Percentiles rank a stretch among this genome's conserved stretches.
phyloP scores from a whole-genome alignment of 2,113 vertebrate species.

The Urocynchramus pylzowi region DNA sequence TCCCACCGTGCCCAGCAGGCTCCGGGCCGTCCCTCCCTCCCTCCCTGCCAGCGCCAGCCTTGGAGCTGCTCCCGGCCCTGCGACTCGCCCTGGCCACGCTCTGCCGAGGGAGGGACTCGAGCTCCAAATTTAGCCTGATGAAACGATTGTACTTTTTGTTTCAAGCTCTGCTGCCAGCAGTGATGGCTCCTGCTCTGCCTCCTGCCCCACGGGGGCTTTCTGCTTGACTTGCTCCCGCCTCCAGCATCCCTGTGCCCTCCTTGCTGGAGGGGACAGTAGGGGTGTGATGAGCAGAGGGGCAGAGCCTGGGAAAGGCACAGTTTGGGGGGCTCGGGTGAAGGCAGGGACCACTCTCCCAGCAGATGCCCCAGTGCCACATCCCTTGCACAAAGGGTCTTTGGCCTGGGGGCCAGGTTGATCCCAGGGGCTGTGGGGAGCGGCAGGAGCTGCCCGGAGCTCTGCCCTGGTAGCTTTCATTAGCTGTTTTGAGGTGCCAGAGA shows the following conservation, averaged over 20 bases:
- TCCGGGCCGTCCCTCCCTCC: background rate
- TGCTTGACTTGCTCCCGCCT: background rate
- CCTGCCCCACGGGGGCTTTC: background rate
- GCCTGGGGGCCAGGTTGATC: background rate
- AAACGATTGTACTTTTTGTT: background rate
- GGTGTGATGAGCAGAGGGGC: background rate
- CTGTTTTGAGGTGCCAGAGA: background rate
- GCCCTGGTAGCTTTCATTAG: background rate
- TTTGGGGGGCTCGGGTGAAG: fast-evolving
- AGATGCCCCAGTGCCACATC: background rate
- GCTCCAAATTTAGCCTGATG: constrained; percentile 57
- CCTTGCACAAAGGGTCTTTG: background rate
- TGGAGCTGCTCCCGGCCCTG: background rate
- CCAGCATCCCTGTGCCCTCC: background rate
- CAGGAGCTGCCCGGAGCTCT: background rate
- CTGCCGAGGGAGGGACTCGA: background rate
- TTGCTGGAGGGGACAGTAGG: fast-evolving
- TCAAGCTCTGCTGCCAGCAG: background rate
- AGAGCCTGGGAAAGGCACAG: background rate
- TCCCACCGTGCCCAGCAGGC: background rate
- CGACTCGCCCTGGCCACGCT: background rate
- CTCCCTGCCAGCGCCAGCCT: background rate
- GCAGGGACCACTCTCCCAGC: background rate
- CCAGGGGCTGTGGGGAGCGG: background rate
- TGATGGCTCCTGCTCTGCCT: background rate